Percentiles rank a stretch among this genome's conserved stretches.
These are phyloP conservation scores for Drosophila sulfurigaster DNA, from an alignment of 1,140 invertebrate species.

Conservation along the genomic window DNA sequence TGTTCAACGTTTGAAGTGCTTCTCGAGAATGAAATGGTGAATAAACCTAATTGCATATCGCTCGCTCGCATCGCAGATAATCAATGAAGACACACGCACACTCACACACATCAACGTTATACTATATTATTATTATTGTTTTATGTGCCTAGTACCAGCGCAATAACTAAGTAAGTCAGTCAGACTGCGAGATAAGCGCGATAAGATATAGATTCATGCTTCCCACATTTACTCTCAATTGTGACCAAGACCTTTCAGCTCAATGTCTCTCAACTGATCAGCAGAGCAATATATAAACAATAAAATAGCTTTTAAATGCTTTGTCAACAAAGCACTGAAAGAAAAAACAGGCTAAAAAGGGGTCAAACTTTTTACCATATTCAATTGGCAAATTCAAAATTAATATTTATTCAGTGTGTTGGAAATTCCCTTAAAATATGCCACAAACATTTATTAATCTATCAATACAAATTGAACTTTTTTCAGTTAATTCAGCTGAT, in stretches of 20 bases:
- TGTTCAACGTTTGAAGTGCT: slow-evolving; percentile 20
- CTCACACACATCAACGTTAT: background rate
- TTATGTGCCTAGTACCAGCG: background rate
- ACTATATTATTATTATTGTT: background rate
- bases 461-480: too few relatives aligned
- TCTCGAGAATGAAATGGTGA: slow-evolving; percentile 33
- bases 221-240: background rate
- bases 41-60: slow-evolving; percentile 37
- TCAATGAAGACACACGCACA: slow-evolving; percentile 19
- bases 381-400: background rate
- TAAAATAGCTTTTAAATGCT: too few relatives aligned
- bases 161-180: slow-evolving; percentile 27
- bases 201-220: slow-evolving; percentile 33
- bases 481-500: background rate
- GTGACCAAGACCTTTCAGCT: too few relatives aligned
- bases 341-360: background rate
- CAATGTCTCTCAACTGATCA: too few relatives aligned
- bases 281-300: too few relatives aligned
- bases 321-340: too few relatives aligned
- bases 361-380: background rate
- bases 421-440: background rate
- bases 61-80: slow-evolving; percentile 30
- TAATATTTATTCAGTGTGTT: background rate
- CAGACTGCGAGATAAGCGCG: slow-evolving; percentile 39
- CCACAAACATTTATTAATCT: background rate